Conservation (phyloP, 2,888 invertebrate genomes). For the Polyploca ridens region DNA sequence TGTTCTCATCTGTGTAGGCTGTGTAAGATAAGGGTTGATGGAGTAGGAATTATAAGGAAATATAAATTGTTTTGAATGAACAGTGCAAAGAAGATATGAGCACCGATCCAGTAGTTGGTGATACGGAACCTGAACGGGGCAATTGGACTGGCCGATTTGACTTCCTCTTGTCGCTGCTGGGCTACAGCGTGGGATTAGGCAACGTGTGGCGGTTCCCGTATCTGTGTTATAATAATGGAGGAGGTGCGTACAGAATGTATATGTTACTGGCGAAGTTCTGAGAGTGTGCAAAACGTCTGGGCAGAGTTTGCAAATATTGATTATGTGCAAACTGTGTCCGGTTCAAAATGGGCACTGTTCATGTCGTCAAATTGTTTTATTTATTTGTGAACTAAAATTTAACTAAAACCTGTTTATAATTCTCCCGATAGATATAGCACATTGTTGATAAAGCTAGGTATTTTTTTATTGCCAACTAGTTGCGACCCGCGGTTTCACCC, state of each 20-base stretch:
- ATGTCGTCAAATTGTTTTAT: too few species aligned
- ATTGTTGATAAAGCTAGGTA: too few species aligned
- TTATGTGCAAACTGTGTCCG: too few species aligned
- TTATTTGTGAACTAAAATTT: too few species aligned
- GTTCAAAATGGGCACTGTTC: too few species aligned
- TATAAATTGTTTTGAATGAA: conserved; percentile 6
- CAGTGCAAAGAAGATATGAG: conserved; percentile 58
- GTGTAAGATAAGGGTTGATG: not conserved
- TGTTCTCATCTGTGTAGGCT: not conserved
- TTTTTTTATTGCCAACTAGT: too few species aligned
- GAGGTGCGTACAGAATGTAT: conserved; percentile 73
- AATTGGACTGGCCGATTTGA: conserved; percentile 91
- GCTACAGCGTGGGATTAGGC: conserved; percentile 89
- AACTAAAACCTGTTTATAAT: too few species aligned
- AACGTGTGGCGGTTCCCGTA: conserved; percentile 92
- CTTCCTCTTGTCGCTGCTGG: conserved; percentile 88
- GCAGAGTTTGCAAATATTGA: too few species aligned
- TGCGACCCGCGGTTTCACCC: too few species aligned
- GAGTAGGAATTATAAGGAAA: not conserved
- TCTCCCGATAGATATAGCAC: too few species aligned
- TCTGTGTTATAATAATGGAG: conserved; percentile 90
- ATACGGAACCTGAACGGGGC: conserved; percentile 85
- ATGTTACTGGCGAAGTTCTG: too few species aligned
- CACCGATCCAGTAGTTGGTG: conserved; percentile 52
- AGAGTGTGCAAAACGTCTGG: too few species aligned